A percentile compares a stretch with the other conserved stretches of the same genome.
Evolutionary conservation across 1,140 invertebrate genomes (phyloP).

Genomic region (Doryteuthis pealeii): DNA sequence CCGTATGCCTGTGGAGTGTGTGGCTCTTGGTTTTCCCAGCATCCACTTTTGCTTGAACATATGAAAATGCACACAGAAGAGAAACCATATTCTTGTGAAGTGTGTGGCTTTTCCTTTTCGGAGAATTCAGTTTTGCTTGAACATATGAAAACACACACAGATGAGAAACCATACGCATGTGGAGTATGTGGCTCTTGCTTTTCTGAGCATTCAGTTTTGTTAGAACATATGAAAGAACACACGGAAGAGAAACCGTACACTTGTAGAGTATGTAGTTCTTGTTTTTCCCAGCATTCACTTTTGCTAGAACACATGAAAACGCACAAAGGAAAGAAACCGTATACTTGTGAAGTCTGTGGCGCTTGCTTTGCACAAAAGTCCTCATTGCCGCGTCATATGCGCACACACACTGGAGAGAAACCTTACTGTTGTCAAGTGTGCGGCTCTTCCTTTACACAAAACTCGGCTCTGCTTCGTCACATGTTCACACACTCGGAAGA

Average conservation of each 20-base stretch:
- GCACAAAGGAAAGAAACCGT: neutral
- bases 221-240: neutral
- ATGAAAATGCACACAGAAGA: conserved; percentile 1
- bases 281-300: neutral
- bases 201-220: neutral
- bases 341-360: neutral
- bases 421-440: conserved; percentile 2
- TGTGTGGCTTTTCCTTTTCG: neutral
- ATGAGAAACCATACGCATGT: neutral
- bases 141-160: conserved; percentile 3
- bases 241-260: neutral
- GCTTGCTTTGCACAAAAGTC: neutral
- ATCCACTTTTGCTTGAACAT: neutral
- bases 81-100: neutral
- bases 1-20: neutral
- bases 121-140: neutral
- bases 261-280: neutral
- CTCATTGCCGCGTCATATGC: neutral
- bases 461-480: neutral
- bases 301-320: neutral
- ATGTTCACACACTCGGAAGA: neutral
- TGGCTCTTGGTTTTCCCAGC: neutral
- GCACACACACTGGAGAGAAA: neutral
- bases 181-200: neutral
- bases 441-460: neutral